Evolutionary conservation across 2,113 vertebrate genomes (phyloP), one percentile per base, ranked within the genome.

Genomic region (Urocynchramus pylzowi): DNA sequence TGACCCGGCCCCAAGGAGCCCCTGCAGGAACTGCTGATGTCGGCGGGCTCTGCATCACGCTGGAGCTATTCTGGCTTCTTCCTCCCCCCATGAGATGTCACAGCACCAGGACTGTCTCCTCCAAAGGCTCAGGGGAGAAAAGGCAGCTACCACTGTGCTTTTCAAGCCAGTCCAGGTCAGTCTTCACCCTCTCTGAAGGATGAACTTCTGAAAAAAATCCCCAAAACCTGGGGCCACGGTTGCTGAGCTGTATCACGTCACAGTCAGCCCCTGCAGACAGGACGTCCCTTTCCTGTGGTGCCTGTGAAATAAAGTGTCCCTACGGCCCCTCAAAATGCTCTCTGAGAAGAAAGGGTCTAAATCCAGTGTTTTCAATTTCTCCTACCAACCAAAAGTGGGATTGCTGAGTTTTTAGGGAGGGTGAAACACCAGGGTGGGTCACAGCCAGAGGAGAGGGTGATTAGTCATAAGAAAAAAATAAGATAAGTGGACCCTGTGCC

Each of bases 31-130:
- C 26, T 79, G 87, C 95, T 96, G 96, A 94, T 30, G 22, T 27
- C 0, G 44, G 76, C 31, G 2, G 68, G 91, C 74, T 91, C 93
- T 37, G 89, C 91, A 89, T 89, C 96, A 96, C 16, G 24, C 87
- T 27, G 56, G 7, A 44, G 91, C 95, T 95, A 95, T 96, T 96
- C 96, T 91, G 90, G 93, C 79, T 80, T 3, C 95, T 47, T 87
- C 93, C 86, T 96, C 73, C 80, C 94, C 77, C 85, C 77, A 33
- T 28, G 83, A 84, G 96, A 64, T 95, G 93, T 79, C 91, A 47
- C 77, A 95, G 74, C 91, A 81, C 7, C 31, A 78, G 89, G 89
- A 95, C 80, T 52, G 64, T 9, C 89, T 84, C 83, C 82, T 85
- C 81, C 89, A 96, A 93, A 96, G 91, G 88, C 83, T 90, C 67